A percentile compares a stretch with the other conserved stretches of the same genome.
These are phyloP conservation scores for Euproctis similis DNA, from an alignment of 2,888 invertebrate genomes.

Conservation along the genomic window DNA sequence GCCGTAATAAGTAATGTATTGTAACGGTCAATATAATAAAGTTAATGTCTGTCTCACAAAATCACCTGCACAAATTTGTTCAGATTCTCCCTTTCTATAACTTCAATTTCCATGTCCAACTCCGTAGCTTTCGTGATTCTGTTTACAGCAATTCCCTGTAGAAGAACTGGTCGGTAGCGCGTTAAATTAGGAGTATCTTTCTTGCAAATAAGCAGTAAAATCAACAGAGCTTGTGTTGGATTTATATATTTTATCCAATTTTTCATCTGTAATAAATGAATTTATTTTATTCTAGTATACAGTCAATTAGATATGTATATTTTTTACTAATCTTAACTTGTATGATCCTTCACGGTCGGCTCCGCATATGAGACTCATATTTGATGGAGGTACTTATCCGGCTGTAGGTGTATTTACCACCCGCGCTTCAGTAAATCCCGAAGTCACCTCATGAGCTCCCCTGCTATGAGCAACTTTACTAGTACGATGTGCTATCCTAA, in stretches of 20 bases:
- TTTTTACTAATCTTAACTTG: too few species aligned
- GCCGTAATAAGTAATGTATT: too few species aligned
- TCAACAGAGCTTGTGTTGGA: conserved; percentile 49
- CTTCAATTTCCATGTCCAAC: conserved; percentile 64
- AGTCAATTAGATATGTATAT: too few species aligned
- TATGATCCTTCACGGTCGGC: too few species aligned
- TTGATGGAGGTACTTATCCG: too few species aligned
- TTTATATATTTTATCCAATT: conserved; percentile 53
- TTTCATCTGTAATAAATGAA: conserved; percentile 43
- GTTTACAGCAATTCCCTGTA: conserved; percentile 62
- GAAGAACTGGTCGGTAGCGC: conserved; percentile 42
- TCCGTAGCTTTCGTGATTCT: conserved; percentile 55
- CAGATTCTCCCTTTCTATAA: conserved; percentile 56
- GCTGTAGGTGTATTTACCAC: too few species aligned
- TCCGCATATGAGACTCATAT: too few species aligned
- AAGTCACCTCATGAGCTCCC: too few species aligned
- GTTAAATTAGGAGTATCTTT: conserved; percentile 52
- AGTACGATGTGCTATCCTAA: background rate
- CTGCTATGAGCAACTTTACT: too few species aligned
- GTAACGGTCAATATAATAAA: background rate
- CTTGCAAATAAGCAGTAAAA: conserved; percentile 52
- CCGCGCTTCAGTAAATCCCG: too few species aligned
- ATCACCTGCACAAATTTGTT: conserved; percentile 40
- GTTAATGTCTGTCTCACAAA: too few species aligned
- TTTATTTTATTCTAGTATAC: too few species aligned